Percentiles rank a stretch among this genome's conserved stretches.
Evolutionary conservation across 2,888 invertebrate species (phyloP).

Genomic region (Panopea generosa): DNA sequence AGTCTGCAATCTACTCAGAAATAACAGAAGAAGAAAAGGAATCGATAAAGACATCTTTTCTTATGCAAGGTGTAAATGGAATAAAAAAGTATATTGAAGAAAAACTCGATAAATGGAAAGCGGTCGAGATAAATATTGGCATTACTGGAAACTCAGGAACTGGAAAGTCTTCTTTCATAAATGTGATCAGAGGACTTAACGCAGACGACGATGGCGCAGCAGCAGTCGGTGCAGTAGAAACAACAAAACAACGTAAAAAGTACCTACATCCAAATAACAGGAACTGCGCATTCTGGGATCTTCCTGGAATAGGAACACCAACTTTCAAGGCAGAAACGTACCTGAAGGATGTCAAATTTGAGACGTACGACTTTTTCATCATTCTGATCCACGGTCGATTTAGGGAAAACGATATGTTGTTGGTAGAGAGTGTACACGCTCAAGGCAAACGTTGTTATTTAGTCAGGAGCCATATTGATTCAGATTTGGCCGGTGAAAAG

Average conservation of each 20-base stretch:
- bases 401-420: slow-evolving; percentile 44
- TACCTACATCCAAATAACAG: slow-evolving; percentile 39
- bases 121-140: slow-evolving; percentile 18
- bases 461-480: slow-evolving; percentile 22
- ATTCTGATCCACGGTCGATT: slow-evolving; percentile 40
- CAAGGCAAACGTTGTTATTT: slow-evolving; percentile 24
- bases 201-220: slow-evolving; percentile 39
- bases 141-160: slow-evolving; percentile 29
- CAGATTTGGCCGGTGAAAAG: not conserved
- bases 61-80: too few species aligned
- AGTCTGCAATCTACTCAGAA: too few species aligned
- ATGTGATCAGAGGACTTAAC: slow-evolving; percentile 27
- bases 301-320: slow-evolving; percentile 53
- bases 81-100: too few species aligned
- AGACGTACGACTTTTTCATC: slow-evolving; percentile 49
- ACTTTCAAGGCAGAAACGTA: slow-evolving; percentile 26
- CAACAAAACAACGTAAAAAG: slow-evolving; percentile 16
- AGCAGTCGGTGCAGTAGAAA: slow-evolving; percentile 32
- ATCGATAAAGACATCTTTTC: too few species aligned
- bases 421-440: slow-evolving; percentile 22
- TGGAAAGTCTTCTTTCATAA: slow-evolving; percentile 49
- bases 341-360: slow-evolving; percentile 14
- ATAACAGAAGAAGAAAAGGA: too few species aligned
- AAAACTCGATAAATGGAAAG: slow-evolving; percentile 27
- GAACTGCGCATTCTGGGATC: slow-evolving; percentile 44